Evolutionary conservation across 2,797 vertebrate genomes (phyloP), one percentile per base, ranked within the genome.

Genomic region (Melanitta fusca): DNA sequence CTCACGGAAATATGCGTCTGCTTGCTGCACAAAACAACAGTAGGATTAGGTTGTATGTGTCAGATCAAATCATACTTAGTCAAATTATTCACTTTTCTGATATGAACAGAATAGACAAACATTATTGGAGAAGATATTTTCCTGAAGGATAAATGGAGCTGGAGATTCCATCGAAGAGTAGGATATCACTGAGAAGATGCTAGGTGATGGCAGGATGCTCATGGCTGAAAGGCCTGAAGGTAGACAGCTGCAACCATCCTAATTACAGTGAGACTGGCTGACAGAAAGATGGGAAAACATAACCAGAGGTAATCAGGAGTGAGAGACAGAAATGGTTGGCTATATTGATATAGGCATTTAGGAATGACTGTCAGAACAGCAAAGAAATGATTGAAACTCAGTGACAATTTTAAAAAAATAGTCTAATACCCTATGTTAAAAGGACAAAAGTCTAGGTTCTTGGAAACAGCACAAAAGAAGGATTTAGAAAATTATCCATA

Each of bases 61-160:
- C 91, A 93, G 53, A 90, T 91, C 60, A 82, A 82, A 95, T 90
- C 43, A 68, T 15, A 82, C n/a, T 70, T 93, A 80, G 80, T 90
- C 41, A 95, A 86, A 90, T 39, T n/a, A 80, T 77, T 88, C 66
- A 34, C 21, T 90, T 77, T 73, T 88, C 56, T 90, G 77, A 90
- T 90, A 68, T 27, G 78, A 96, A 71, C 38, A 80, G 60, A 92
- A 30, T 43, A 89, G 47, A 90, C 41, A 78, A 94, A 51, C 9
- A 21, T 89, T 68, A 56, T 30, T 82, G 82, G 54, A 80, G 73
- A 73, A 79, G 51, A 62, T 72, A 34, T 88, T 91, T 90, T 80
- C 80, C 80, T 64, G 22, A 68, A 90, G 91, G 91, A 82, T 71
- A 94, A 95, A 87, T 57, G 71, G 36, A 93, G 10, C 10, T 68